Percentiles rank a stretch among this genome's conserved stretches.
These are phyloP conservation scores for Hypena proboscidalis DNA, from an alignment of 2,888 invertebrate species.

Conservation along the genomic window DNA sequence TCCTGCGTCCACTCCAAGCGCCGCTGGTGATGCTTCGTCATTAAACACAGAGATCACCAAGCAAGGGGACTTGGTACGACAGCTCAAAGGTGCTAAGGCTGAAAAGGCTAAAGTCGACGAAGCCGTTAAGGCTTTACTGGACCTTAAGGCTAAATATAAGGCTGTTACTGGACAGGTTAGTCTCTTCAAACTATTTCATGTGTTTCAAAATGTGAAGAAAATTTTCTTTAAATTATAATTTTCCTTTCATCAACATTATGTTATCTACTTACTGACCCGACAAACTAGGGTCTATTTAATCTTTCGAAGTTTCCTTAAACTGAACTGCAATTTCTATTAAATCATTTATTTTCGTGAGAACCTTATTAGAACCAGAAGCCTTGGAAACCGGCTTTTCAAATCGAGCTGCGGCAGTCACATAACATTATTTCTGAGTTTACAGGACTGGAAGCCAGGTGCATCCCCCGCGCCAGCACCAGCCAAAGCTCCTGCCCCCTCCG, in stretches of 20 bases:
- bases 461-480: slow-evolving; percentile 26
- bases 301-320: too few relatives aligned
- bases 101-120: slow-evolving; percentile 68
- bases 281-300: too few relatives aligned
- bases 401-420: too few relatives aligned
- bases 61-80: slow-evolving; percentile 88
- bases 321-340: neutral
- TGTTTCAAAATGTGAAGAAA: too few relatives aligned
- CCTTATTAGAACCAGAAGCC: too few relatives aligned
- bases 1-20: too few relatives aligned
- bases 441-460: slow-evolving; percentile 55
- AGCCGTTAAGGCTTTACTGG: slow-evolving; percentile 85
- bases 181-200: too few relatives aligned
- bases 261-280: too few relatives aligned
- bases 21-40: slow-evolving; percentile 39
- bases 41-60: slow-evolving; percentile 74
- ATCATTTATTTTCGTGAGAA: neutral
- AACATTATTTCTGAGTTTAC: neutral
- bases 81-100: slow-evolving; percentile 87
- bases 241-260: too few relatives aligned
- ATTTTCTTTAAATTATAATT: too few relatives aligned
- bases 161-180: slow-evolving; percentile 66
- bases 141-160: slow-evolving; percentile 91
- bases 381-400: too few relatives aligned
- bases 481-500: slow-evolving; percentile 17